Conservation (phyloP, 2,888 invertebrate genomes). For the Acanthosepion lycidas region DNA sequence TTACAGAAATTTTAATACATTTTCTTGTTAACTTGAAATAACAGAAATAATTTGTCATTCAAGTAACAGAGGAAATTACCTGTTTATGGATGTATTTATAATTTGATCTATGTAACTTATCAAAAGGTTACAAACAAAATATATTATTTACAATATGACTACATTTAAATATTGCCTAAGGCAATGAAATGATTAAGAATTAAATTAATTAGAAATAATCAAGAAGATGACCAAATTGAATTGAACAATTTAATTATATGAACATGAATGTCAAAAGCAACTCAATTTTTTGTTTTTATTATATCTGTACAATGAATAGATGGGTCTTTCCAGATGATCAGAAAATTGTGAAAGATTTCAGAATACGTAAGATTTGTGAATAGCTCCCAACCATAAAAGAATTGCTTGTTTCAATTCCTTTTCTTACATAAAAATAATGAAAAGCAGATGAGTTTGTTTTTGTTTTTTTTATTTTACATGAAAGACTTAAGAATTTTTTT, state of each 20-base stretch:
- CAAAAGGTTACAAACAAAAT: no score
- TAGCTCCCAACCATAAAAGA: background rate
- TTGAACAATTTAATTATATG: background rate
- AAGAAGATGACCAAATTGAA: background rate
- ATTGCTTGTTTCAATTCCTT: background rate
- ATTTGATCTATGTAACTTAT: no score
- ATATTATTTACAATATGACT: no score
- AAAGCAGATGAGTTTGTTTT: background rate
- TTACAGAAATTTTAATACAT: no score
- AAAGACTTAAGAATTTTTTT: background rate
- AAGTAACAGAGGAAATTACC: no score
- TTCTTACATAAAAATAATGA: background rate
- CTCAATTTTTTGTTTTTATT: background rate
- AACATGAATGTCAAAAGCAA: background rate
- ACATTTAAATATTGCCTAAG: background rate
- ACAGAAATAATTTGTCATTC: no score
- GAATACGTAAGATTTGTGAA: background rate
- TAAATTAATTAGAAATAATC: background rate
- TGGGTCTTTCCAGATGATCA: background rate
- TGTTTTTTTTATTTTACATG: background rate
- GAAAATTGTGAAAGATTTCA: background rate
- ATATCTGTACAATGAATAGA: background rate
- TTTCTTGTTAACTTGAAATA: no score
- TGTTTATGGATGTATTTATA: no score
- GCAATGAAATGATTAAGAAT: background rate